Evolutionary conservation across 2,113 vertebrate genomes (phyloP).

Genomic region (Proterorhinus semilunaris): DNA sequence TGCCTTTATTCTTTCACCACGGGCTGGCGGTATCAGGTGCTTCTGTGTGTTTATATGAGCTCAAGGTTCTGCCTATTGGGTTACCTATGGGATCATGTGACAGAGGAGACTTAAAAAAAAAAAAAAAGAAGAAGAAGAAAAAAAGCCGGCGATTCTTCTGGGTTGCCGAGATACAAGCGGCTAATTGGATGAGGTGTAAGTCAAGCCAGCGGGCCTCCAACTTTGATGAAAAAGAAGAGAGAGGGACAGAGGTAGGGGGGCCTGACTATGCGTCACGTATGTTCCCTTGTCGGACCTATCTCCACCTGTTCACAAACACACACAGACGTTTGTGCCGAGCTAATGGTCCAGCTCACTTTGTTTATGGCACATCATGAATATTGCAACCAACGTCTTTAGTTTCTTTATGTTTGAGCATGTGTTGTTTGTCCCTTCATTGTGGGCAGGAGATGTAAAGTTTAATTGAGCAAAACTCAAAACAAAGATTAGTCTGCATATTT

Average conservation of each 20-base stretch:
- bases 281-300: constrained; percentile 46
- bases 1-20: constrained; percentile 68
- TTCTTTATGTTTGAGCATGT: constrained; percentile 68
- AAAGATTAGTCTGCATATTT: background rate
- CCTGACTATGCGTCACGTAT: constrained; percentile 61
- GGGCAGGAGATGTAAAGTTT: constrained; percentile 38
- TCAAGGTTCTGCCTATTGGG: constrained; percentile 55
- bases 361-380: constrained; percentile 81
- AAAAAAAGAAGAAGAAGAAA: constrained; percentile 44
- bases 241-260: constrained; percentile 27
- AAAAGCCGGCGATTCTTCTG: constrained; percentile 77
- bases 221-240: constrained; percentile 79
- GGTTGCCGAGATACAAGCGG: constrained; percentile 82
- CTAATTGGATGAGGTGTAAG: constrained; percentile 98
- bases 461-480: constrained; percentile 28
- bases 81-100: constrained; percentile 87
- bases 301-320: constrained; percentile 47
- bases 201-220: constrained; percentile 83
- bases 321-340: constrained; percentile 14
- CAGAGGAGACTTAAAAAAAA: constrained; percentile 68
- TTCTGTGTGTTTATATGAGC: constrained; percentile 28
- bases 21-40: constrained; percentile 64
- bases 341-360: constrained; percentile 48
- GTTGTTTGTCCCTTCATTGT: constrained; percentile 41
- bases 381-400: constrained; percentile 83